phyloP scores from a whole-genome alignment of 2,888 invertebrate species.

The Caenorhabditis panamensis region DNA sequence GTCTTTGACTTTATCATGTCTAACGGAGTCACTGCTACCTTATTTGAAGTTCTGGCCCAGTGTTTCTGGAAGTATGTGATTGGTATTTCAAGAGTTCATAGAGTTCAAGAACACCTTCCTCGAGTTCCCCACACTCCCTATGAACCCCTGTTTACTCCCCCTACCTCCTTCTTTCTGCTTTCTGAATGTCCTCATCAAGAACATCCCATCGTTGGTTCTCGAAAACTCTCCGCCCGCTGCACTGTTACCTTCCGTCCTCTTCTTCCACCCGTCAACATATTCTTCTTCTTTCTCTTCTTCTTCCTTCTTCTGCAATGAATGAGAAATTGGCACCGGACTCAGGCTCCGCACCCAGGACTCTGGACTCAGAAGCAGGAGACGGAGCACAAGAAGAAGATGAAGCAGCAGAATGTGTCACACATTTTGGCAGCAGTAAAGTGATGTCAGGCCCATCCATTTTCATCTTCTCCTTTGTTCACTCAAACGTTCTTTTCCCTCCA shows the following conservation, averaged over 20 bases:
- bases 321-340: conserved; percentile 40
- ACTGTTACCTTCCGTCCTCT: background rate
- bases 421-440: conserved; percentile 46
- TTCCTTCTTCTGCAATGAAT: conserved; percentile 46
- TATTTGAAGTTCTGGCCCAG: too few species aligned
- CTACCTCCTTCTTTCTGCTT: too few species aligned
- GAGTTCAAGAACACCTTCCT: background rate
- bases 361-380: background rate
- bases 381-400: background rate
- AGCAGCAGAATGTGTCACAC: conserved; percentile 27
- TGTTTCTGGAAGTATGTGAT: too few species aligned
- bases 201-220: conserved; percentile 2
- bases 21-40: too few species aligned
- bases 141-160: background rate
- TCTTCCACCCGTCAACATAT: conserved; percentile 26
- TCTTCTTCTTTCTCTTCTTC: conserved; percentile 6
- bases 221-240: background rate
- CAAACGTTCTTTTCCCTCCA: background rate
- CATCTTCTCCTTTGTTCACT: conserved; percentile 18
- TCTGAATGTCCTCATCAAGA: conserved; percentile 17
- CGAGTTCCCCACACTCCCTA: background rate
- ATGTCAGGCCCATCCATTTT: conserved; percentile 28
- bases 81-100: too few species aligned
- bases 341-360: too few species aligned
- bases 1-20: background rate